Percentiles rank a stretch among this genome's conserved stretches.
Conservation (phyloP, 1,140 invertebrate genomes). For the Linepithema humile region DNA sequence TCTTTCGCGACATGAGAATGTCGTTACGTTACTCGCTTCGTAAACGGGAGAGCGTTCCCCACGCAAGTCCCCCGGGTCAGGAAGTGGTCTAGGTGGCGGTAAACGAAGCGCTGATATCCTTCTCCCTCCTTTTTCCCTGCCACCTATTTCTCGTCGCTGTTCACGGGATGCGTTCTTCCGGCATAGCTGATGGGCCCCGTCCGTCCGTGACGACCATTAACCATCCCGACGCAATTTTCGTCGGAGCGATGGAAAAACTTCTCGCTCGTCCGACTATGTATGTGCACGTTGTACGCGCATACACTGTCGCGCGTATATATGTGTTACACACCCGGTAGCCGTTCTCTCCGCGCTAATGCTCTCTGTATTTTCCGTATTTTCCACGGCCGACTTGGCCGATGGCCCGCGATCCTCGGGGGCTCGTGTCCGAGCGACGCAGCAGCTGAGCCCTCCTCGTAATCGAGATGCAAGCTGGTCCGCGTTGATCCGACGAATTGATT, state of each 20-base stretch:
- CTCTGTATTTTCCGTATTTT: constrained; percentile 43
- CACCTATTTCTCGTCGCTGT: constrained; percentile 45
- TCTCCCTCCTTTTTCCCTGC: constrained; percentile 13
- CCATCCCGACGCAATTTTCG: constrained; percentile 64
- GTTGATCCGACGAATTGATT: constrained; percentile 10
- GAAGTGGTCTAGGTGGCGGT: constrained; percentile 12
- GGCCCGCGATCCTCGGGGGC: neutral
- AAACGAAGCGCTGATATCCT: constrained; percentile 52
- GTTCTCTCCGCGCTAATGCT: constrained; percentile 26
- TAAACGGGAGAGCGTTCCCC: neutral
- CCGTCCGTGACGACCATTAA: constrained; percentile 63
- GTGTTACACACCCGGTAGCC: constrained; percentile 6
- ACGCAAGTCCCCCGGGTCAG: neutral
- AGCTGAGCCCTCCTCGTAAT: constrained; percentile 20
- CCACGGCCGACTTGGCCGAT: constrained; percentile 8
- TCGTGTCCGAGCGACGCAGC: neutral
- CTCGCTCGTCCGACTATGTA: neutral
- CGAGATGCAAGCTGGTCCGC: neutral
- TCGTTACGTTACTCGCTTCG: constrained; percentile 9
- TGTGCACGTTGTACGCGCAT: neutral
- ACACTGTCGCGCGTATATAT: neutral
- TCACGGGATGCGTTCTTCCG: constrained; percentile 54
- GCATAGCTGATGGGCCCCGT: constrained; percentile 54
- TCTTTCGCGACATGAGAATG: neutral
- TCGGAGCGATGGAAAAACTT: constrained; percentile 66